These are phyloP conservation scores for Lochmaea capreae DNA, from an alignment of 2,888 invertebrate species.

Conservation along the genomic window DNA sequence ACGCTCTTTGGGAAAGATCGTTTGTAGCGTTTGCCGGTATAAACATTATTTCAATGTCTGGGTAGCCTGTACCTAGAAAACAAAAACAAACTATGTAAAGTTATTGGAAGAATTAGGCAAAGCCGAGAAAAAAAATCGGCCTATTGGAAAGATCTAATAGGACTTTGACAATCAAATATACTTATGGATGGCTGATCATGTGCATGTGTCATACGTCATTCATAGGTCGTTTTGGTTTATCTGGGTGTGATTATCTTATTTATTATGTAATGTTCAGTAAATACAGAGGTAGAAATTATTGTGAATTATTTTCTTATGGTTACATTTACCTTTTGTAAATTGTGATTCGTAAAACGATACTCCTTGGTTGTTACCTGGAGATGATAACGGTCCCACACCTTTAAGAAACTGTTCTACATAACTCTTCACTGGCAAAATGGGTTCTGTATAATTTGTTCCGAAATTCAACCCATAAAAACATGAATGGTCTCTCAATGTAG, in stretches of 20 bases:
- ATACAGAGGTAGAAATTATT: no score
- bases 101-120: constrained; percentile 68
- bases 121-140: no score
- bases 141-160: no score
- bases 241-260: no score
- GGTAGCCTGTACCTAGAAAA: constrained; percentile 44
- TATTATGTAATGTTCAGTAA: no score
- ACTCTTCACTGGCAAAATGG: constrained; percentile 51
- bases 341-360: constrained; percentile 51
- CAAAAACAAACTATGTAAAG: constrained; percentile 61
- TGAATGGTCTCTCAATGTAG: constrained; percentile 82
- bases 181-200: no score
- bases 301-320: no score
- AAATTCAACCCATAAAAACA: constrained; percentile 78
- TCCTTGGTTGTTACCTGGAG: constrained; percentile 51
- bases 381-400: constrained; percentile 33
- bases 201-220: no score
- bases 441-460: constrained; percentile 71
- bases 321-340: constrained; percentile 38
- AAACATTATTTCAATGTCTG: constrained; percentile 55
- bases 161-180: constrained; percentile 55
- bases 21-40: constrained; percentile 66
- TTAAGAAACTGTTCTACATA: constrained; percentile 67
- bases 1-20: constrained; percentile 46
- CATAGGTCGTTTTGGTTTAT: no score